These are phyloP conservation scores for Gobio occitaniae DNA, from an alignment of 2,797 vertebrate species.

Conservation along the genomic window DNA sequence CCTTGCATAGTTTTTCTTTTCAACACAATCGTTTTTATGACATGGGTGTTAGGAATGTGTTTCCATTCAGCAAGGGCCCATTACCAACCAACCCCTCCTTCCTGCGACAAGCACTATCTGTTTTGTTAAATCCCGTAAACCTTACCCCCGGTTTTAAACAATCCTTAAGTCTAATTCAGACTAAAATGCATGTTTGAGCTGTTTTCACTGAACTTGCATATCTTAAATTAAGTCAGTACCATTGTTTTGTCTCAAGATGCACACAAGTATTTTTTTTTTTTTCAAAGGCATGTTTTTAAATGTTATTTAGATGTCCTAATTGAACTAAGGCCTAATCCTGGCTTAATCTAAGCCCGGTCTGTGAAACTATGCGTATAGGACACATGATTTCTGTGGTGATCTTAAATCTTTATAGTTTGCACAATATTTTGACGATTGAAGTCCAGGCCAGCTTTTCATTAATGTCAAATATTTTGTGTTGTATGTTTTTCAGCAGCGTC, in stretches of 20 bases:
- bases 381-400: conserved; percentile 38
- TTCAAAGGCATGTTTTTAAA: too few species aligned
- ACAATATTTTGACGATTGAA: conserved; percentile 45
- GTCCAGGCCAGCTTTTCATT: neutral
- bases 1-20: conserved; percentile 4
- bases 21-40: conserved; percentile 33
- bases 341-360: too few species aligned
- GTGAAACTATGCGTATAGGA: neutral
- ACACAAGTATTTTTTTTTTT: too few species aligned
- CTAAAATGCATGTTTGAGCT: too few species aligned
- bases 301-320: too few species aligned
- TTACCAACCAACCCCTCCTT: conserved; percentile 40
- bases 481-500: conserved; percentile 27
- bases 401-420: conserved; percentile 19
- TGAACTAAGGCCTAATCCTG: too few species aligned
- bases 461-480: conserved; percentile 50
- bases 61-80: conserved; percentile 52
- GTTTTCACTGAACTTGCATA: too few species aligned
- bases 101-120: conserved; percentile 7
- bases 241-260: too few species aligned
- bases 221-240: too few species aligned
- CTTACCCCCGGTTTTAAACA: neutral
- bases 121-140: conserved; percentile 10
- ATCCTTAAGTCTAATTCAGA: too few species aligned
- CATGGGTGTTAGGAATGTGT: conserved; percentile 55